Base-by-base conservation (phyloP, 2,113 vertebrate species). In the Numenius arquata region DNA sequence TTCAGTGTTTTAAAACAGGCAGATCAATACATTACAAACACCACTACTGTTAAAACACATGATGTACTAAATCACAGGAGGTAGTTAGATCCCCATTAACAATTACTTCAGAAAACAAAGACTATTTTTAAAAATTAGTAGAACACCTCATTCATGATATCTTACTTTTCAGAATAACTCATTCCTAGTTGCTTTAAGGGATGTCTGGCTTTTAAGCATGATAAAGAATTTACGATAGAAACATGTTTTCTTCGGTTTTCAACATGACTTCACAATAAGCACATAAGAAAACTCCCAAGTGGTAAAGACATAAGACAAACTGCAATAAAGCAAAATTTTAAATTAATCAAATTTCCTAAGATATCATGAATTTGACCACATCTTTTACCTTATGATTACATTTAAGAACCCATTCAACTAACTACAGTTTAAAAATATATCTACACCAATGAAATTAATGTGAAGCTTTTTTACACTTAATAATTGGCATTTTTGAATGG, bases 11-110 rank as follows among this genome's bases (percentile, higher is more conserved):
- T 59, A 53, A 81, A 94, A 89, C 47, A 87, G 43, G 78, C 74
- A 86, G 36, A 93, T 77, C 75, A 84, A 94, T 58, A 66, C 87
- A 90, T 85, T 84, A 92, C 47, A 93, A 95, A 94, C 52, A 93
- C 15, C 41, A 86, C 76, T 87, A 93, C 53, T 84, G 47, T 94
- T 76, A 90, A 21, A 96, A 95, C 45, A 78, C 43, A 36, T 20
- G 36, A 89, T 53, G 6, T 82, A 96, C 91, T 96, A 92, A 86
- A 89, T 96, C 85, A 96, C 84, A 92, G 81, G 97, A 97, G 95
- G 94, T 96, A 96, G 84, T 86, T 65, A 94, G 81, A 97, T 94
- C 67, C 78, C 82, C 83, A 95, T 85, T 67, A 93, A 91, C 25
- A 85, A 65, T 77, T 66, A 92, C 75, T 93, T 75, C 32, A 93